These are phyloP conservation scores for Daphoenositta chrysoptera DNA, from an alignment of 2,113 vertebrate species.

Conservation along the genomic window DNA sequence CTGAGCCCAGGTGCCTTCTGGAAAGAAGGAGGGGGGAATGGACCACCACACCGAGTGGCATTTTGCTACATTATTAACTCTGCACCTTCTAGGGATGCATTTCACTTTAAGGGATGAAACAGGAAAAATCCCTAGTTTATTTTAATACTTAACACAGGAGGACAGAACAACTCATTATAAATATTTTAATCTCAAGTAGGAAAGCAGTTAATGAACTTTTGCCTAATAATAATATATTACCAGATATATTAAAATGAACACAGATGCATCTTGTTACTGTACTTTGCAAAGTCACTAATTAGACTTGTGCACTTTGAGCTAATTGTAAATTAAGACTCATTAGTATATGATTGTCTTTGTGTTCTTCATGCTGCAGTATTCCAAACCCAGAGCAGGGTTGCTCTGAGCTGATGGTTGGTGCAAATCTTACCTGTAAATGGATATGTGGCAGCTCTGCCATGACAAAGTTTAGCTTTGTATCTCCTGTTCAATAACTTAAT, in stretches of 20 bases:
- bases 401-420: neutral
- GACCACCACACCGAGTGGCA: neutral
- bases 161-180: neutral
- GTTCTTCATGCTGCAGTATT: neutral
- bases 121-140: neutral
- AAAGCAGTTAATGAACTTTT: neutral
- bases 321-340: neutral
- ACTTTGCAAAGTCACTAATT: neutral
- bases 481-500: neutral
- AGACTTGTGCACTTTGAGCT: neutral
- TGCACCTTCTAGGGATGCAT: neutral
- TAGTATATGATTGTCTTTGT: neutral
- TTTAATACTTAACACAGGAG: neutral
- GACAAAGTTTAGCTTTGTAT: neutral
- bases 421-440: neutral
- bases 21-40: neutral
- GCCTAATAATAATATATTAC: neutral
- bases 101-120: neutral
- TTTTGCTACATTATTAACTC: neutral
- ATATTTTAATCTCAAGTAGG: neutral
- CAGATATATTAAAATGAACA: neutral
- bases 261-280: neutral
- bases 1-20: neutral
- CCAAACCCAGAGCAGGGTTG: neutral
- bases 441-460: neutral